Percentiles rank a stretch among this genome's conserved stretches.
Conservation (phyloP, 92 coral and sea anemone genomes). For the Actinernus sp. region DNA sequence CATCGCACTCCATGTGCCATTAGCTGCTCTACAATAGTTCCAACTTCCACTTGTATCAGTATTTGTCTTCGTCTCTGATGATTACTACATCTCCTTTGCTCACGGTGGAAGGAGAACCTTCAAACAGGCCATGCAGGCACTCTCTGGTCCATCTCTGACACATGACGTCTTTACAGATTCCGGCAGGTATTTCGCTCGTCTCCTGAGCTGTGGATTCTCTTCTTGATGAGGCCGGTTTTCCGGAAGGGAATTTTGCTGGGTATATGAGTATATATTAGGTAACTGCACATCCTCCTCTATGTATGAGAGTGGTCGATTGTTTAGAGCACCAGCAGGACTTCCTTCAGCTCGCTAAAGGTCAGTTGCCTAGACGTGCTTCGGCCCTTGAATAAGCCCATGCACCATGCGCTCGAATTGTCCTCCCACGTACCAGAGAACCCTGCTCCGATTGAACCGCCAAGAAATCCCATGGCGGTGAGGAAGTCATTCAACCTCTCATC, state of each 20-base stretch:
- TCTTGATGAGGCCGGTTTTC: neutral
- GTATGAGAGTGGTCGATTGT: too few relatives aligned
- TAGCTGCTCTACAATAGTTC: too few relatives aligned
- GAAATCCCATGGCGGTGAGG: neutral
- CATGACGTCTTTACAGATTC: conserved; percentile 4
- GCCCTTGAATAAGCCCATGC: too few relatives aligned
- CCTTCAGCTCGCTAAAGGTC: too few relatives aligned
- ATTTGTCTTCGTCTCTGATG: neutral
- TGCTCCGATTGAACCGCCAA: conserved; percentile 1
- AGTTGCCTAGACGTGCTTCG: too few relatives aligned
- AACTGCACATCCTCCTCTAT: too few relatives aligned
- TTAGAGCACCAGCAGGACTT: too few relatives aligned
- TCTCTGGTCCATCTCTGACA: neutral
- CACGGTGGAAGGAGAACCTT: neutral
- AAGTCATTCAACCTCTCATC: neutral
- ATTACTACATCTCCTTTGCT: neutral
- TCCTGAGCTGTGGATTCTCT: neutral
- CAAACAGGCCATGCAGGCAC: neutral
- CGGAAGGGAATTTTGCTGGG: conserved; percentile 1
- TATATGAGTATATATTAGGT: neutral
- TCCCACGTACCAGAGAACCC: too few relatives aligned
- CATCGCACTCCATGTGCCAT: too few relatives aligned
- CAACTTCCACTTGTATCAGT: conserved; percentile 4
- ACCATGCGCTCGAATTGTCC: conserved; percentile 10
- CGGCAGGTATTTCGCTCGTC: neutral